phyloP scores from a whole-genome alignment of 2,888 invertebrate genomes.

The Tupiocoris notatus region DNA sequence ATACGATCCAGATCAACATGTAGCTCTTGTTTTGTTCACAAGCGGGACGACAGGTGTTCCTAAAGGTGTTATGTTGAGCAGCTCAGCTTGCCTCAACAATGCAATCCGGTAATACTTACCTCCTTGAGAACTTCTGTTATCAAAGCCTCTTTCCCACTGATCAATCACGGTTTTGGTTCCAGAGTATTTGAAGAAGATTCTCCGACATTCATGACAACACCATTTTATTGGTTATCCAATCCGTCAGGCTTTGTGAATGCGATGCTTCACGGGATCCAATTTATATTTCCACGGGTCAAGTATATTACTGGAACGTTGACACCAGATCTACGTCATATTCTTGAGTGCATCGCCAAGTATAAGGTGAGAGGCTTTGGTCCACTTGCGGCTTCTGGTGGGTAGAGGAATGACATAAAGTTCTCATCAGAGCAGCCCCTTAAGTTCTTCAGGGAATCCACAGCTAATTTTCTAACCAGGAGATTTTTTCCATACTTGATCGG shows the following conservation, averaged over 20 bases:
- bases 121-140: too few species aligned
- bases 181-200: background rate
- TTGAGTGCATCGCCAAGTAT: constrained; percentile 9
- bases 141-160: too few species aligned
- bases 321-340: background rate
- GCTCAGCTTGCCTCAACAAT: background rate
- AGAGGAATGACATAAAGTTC: too few species aligned
- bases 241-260: constrained; percentile 1
- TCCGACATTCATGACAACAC: background rate
- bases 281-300: constrained; percentile 18
- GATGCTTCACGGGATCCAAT: background rate
- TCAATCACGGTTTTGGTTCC: too few species aligned
- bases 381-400: too few species aligned
- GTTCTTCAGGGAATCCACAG: too few species aligned
- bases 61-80: constrained; percentile 24
- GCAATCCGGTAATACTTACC: background rate
- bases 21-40: constrained; percentile 14
- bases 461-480: too few species aligned
- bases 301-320: background rate
- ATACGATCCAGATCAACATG: constrained; percentile 6
- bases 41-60: constrained; percentile 29
- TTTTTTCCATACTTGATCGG: too few species aligned
- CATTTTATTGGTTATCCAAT: constrained; percentile 14
- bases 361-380: too few species aligned
- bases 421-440: too few species aligned